Base-by-base conservation (phyloP, 2,888 invertebrate species). In the Schrankia costaestrigalis region DNA sequence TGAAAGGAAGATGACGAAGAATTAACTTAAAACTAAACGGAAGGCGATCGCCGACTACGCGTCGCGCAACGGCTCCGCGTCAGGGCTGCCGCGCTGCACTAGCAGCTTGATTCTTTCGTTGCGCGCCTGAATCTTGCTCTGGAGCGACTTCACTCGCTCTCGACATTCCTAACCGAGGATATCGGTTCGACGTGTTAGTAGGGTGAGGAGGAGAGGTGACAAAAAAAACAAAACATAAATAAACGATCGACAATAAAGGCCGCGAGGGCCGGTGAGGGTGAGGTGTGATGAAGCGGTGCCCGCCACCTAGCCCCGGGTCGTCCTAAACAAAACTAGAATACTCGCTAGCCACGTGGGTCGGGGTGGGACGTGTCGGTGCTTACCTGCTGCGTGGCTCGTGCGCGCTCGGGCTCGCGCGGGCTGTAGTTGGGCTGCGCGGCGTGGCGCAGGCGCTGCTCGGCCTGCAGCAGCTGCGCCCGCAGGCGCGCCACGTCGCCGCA, bases 361-460 rank as follows among this genome's bases (percentile, higher is more conserved):
- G 62, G 58, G 64, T 45, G 54, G 51, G 59, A 50, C 52, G 26
- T 51, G 49, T n/a, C n/a, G n/a, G n/a, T n/a, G 59, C 94, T 90
- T 94, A 97, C 97, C 94, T 96, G 95, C 90, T 96, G 96, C 72
- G 95, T 95, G 69, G 91, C 90, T 53, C 92, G 88, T 56, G 95
- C 95, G 61, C 92, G 93, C 63, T 95, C 95, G 60, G 94, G 91
- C 77, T 96, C 95, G 61, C 93, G 92, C 44, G 95, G 93, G 71
- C 93, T 89, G 84, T 95, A 94, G 59, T 94, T 93, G 41, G 96
- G 95, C 68, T 94, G 94, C 78, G 94, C 91, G 28, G 94, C 93
- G 41, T 93, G 90, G 44, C 97, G 91, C 70, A 97, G 89, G 74
- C 94, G 94, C 78, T 96, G 96, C 80, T 97, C 97, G 49, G 94